Evolutionary conservation across 2,888 invertebrate species (phyloP), one percentile per base, ranked within the genome.

Genomic region (Trissoscelio sp.): DNA sequence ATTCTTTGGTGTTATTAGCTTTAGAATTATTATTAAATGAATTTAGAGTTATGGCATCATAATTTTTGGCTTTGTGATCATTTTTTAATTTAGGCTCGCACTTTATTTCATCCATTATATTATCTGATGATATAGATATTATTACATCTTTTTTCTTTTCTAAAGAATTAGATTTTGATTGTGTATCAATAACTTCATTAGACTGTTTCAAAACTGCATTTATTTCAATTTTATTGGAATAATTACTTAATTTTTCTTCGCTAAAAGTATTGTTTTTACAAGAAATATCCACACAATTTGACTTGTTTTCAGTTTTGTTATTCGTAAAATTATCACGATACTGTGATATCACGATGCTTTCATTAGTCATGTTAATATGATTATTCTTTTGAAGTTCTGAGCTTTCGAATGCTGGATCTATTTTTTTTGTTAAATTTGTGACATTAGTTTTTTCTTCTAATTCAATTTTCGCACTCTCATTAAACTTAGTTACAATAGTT

Each of bases 1-100:
- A 16, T 24, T 48, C n/a, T 22, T 48, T 24, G 12, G n/a, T 24
- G 48, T 24, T 48, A 48, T 48, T 24, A 48, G 22, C 12, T 4
- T 46, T 46, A 46, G 9, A 18, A 46, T 18, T 18, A 14, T 22
- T 48, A 48, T 48, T 48, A 48, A 48, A 48, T 48, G 48, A 48
- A 48, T 24, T 14, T 22, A 48, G n/a, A 48, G 22, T 48, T 11
- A 22, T n/a, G 11, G 3, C 22, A 48, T n/a, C 2, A 48, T n/a
- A n/a, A 46, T 20, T 9, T n/a, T 48, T 48, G 22, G n/a, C 48
- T 48, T 3, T 48, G n/a, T 48, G n/a, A 22, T 12, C 14, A 16
- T 12, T 7, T 22, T n/a, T 48, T 48, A 22, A 22, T 24, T 7
- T n/a, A 48, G n/a, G 7, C n/a, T 22, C 16, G 24, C 12, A 24